phyloP scores from a whole-genome alignment of 1,140 invertebrate genomes.

The Phenacoccus solenopsis region DNA sequence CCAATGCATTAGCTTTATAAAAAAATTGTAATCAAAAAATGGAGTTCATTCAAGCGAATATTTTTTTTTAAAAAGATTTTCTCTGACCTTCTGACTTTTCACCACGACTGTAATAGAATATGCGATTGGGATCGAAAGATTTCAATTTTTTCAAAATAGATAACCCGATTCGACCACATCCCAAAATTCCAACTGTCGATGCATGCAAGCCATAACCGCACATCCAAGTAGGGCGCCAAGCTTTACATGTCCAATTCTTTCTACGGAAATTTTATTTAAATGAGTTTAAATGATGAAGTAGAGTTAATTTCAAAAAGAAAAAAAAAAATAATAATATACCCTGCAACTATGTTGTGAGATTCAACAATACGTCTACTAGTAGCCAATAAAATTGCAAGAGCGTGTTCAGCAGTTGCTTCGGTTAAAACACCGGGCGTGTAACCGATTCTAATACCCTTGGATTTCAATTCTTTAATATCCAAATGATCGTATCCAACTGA shows the following conservation, averaged over 20 bases:
- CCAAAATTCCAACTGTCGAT: conserved; percentile 74
- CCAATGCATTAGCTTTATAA: not conserved
- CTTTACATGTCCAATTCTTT: conserved; percentile 67
- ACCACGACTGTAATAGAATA: conserved; percentile 58
- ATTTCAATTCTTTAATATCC: conserved; percentile 51
- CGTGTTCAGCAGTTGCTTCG: conserved; percentile 80
- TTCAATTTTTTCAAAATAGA: conserved; percentile 56
- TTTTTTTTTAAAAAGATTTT: not conserved
- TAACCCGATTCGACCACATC: conserved; percentile 71
- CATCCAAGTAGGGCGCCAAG: conserved; percentile 83
- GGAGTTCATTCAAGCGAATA: not conserved
- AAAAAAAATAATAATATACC: not conserved
- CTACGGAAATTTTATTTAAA: conserved; percentile 32
- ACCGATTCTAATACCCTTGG: conserved; percentile 57
- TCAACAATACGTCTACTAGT: conserved; percentile 70
- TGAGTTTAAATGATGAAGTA: conserved; percentile 14
- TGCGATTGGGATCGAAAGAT: conserved; percentile 53
- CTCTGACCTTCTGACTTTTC: conserved; percentile 37
- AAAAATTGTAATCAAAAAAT: not conserved
- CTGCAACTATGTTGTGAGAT: conserved; percentile 39
- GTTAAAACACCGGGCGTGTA: conserved; percentile 88
- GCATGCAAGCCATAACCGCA: conserved; percentile 66
- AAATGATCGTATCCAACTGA: conserved; percentile 82
- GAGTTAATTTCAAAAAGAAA: not conserved
- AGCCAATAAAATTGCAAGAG: conserved; percentile 61